These are phyloP conservation scores for Lepeophtheirus salmonis DNA, from an alignment of 1,140 invertebrate genomes.

Conservation along the genomic window DNA sequence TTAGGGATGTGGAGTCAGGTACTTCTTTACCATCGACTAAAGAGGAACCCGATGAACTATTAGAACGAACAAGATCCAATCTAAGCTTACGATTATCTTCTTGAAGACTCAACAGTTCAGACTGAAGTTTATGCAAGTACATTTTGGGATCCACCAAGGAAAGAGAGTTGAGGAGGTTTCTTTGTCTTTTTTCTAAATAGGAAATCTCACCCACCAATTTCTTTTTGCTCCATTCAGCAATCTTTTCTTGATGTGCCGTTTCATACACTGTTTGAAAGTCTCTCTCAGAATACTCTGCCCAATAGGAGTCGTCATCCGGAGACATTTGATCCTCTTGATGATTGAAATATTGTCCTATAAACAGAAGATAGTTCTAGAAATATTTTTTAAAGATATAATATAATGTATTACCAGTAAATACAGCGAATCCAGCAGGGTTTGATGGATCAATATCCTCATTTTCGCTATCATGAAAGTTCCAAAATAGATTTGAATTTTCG, in stretches of 20 bases:
- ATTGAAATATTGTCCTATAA: too few species aligned
- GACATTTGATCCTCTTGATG: not conserved
- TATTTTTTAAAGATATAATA: not conserved
- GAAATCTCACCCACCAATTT: slow-evolving; percentile 3
- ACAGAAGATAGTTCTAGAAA: not conserved
- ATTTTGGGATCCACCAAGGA: slow-evolving; percentile 12
- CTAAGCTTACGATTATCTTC: slow-evolving; percentile 1
- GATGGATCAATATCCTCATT: not conserved
- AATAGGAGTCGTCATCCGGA: slow-evolving; percentile 14
- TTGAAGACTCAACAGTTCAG: slow-evolving; percentile 2
- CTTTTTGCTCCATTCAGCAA: slow-evolving; percentile 2
- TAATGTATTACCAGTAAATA: not conserved
- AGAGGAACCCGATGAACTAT: too few species aligned
- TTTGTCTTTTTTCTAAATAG: slow-evolving; percentile 2
- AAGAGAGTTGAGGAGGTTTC: slow-evolving; percentile 7
- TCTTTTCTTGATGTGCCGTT: slow-evolving; percentile 14
- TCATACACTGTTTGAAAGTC: slow-evolving; percentile 18
- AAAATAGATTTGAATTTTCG: slow-evolving; percentile 5
- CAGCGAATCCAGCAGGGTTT: not conserved
- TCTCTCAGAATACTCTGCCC: slow-evolving; percentile 12
- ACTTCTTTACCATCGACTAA: slow-evolving; percentile 33
- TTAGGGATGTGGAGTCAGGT: slow-evolving; percentile 25
- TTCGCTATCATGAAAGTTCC: not conserved
- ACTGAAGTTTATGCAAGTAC: slow-evolving; percentile 14
- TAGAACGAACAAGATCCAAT: slow-evolving; percentile 24